Evolutionary conservation across 1,140 invertebrate species (phyloP).

Genomic region (Lepidotrigona ventralis): DNA sequence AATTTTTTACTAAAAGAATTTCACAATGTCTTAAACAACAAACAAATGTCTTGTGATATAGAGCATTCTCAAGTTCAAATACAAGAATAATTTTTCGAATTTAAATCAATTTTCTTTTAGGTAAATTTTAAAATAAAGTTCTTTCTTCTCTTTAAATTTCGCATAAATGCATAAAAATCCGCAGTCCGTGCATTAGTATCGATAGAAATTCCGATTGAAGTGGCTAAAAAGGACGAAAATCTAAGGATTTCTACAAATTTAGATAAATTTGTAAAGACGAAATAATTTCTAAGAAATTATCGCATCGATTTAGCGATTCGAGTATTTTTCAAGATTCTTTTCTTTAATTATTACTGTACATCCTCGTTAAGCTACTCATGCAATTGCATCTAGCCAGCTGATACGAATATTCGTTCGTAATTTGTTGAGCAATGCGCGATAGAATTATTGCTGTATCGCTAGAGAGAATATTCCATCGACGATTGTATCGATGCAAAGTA

Average conservation of each 20-base stretch:
- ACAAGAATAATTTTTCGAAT: no score
- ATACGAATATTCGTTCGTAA: neutral
- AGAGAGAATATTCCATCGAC: neutral
- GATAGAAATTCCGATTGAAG: conserved; percentile 8
- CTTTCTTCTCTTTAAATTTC: neutral
- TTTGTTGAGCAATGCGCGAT: conserved; percentile 17
- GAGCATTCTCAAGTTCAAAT: no score
- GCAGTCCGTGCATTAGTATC: neutral
- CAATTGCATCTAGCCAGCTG: conserved; percentile 2
- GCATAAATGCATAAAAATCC: neutral
- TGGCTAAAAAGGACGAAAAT: conserved; percentile 10
- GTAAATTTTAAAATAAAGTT: no score
- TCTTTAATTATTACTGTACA: conserved; percentile 4
- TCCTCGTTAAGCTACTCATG: conserved; percentile 6
- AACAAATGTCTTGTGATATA: no score
- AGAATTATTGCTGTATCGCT: conserved; percentile 8
- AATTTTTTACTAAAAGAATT: neutral
- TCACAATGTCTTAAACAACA: no score
- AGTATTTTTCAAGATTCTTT: conserved; percentile 25
- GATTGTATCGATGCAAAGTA: conserved; percentile 29
- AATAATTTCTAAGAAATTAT: neutral
- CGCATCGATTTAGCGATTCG: neutral
- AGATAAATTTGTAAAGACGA: neutral
- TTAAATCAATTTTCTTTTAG: no score
- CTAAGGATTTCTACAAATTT: conserved; percentile 3